Evolutionary conservation across 2,797 vertebrate genomes (phyloP).

Genomic region (Buphagus erythrorhynchus): DNA sequence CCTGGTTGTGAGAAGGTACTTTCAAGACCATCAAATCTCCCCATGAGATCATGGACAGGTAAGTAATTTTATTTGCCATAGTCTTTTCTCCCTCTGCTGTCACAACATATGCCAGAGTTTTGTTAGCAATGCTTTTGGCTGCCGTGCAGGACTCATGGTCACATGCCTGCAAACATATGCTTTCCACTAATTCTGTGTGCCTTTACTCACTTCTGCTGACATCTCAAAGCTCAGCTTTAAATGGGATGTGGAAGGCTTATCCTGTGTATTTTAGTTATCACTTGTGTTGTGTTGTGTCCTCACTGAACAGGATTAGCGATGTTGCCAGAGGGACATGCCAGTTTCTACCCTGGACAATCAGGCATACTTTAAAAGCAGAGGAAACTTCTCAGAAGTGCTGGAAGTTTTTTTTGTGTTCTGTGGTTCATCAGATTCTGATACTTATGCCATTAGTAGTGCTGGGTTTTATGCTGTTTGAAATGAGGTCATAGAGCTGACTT

Average conservation of each 20-base stretch:
- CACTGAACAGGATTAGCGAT: background rate
- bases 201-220: background rate
- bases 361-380: background rate
- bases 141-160: background rate
- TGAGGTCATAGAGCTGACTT: background rate
- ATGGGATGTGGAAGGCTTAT: background rate
- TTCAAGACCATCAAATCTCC: background rate
- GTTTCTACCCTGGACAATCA: background rate
- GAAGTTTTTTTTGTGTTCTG: background rate
- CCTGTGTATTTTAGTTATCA: rapidly evolving
- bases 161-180: background rate
- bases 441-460: background rate
- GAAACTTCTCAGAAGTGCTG: background rate
- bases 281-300: background rate
- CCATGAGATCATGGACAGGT: background rate
- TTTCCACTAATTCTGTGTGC: background rate
- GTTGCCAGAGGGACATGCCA: background rate
- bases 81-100: background rate
- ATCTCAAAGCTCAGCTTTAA: background rate
- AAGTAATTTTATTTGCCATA: background rate
- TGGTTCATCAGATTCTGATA: background rate
- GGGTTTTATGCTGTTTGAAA: background rate
- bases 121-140: background rate
- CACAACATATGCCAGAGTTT: background rate
- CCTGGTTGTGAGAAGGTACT: background rate